Conservation (phyloP, 2,113 vertebrate species). For the Tylochromis polylepis region DNA sequence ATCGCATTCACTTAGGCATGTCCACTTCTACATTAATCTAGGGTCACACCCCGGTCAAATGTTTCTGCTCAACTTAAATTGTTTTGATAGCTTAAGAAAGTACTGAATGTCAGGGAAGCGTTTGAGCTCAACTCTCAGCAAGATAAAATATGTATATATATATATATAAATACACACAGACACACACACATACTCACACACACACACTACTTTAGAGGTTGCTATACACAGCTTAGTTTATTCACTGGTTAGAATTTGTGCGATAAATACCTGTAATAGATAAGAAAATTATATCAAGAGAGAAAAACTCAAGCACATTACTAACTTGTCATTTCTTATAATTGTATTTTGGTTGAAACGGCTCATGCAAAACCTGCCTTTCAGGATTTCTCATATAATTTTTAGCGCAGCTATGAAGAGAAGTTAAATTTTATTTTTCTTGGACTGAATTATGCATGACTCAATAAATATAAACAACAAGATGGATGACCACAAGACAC, state of each 20-base stretch:
- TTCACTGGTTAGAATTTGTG: not conserved
- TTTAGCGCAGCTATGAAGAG: not conserved
- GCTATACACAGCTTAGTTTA: not conserved
- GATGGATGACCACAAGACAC: not conserved
- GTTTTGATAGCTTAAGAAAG: not conserved
- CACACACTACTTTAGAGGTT: not conserved
- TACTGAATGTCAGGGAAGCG: not conserved
- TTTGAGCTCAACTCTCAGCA: not conserved
- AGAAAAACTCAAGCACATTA: not conserved
- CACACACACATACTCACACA: not conserved
- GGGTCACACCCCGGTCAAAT: constrained; percentile 21
- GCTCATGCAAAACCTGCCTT: not conserved
- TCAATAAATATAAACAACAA: not conserved
- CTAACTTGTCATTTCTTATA: not conserved
- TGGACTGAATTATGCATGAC: not conserved
- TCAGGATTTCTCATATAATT: not conserved
- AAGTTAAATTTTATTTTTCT: not conserved
- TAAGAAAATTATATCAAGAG: not conserved
- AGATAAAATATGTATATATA: not conserved
- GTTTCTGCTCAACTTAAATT: not conserved
- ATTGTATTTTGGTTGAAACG: not conserved
- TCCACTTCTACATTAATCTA: constrained; percentile 13
- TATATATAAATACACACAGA: not conserved
- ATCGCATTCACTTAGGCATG: constrained; percentile 6
- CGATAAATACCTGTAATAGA: not conserved